phyloP scores from a whole-genome alignment of 2,888 invertebrate genomes.

The Gastracanthus pulcherrimus region DNA sequence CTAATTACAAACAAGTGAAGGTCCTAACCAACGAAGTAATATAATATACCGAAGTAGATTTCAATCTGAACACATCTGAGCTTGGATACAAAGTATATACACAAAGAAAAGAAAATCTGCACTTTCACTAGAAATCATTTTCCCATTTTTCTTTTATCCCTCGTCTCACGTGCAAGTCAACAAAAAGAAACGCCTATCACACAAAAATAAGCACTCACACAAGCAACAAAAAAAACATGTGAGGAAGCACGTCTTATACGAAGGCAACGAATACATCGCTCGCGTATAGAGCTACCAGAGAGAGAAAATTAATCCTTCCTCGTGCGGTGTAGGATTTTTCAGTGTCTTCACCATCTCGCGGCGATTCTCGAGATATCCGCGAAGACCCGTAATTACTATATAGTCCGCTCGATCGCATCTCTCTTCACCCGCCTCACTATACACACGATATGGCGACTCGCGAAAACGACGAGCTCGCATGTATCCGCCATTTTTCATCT shows the following conservation, averaged over 20 bases:
- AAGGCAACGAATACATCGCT: neutral
- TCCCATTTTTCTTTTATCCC: neutral
- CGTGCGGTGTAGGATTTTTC: slow-evolving; percentile 66
- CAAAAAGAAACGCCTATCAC: neutral
- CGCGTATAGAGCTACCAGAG: neutral
- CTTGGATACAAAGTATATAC: neutral
- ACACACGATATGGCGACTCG: too few species aligned
- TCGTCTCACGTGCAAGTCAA: neutral
- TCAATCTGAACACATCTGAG: neutral
- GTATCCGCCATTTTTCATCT: slow-evolving; percentile 28
- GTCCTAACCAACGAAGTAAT: too few species aligned
- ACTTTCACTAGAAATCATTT: neutral
- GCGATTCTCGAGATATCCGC: slow-evolving; percentile 56
- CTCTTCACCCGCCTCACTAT: neutral
- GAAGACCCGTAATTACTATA: slow-evolving; percentile 65
- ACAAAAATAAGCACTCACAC: neutral
- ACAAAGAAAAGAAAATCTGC: neutral
- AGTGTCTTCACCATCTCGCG: slow-evolving; percentile 63
- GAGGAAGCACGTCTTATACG: neutral
- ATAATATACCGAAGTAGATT: too few species aligned
- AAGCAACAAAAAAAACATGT: neutral
- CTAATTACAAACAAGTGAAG: too few species aligned
- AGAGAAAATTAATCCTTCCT: slow-evolving; percentile 65
- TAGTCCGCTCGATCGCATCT: slow-evolving; percentile 60
- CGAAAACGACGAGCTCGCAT: neutral